Base-by-base conservation (phyloP, 64 coral and sea anemone genomes). In the Stichodactyla mertensii region DNA sequence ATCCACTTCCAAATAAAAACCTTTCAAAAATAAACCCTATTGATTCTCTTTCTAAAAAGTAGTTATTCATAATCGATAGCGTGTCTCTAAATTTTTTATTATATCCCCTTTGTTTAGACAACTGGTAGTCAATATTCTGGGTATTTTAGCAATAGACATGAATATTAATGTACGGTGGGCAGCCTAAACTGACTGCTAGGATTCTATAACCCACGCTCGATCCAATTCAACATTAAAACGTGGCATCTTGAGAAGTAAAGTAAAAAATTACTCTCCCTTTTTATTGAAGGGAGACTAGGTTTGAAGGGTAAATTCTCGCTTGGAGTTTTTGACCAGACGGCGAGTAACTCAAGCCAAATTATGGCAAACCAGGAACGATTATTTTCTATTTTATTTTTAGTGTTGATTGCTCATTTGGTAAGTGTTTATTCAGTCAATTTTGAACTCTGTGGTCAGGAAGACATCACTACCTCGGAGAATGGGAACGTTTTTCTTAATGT, bases 11-110 rank as follows among this genome's bases (percentile, higher is more conserved):
- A 18, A 66, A 66, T 66, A 66, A 66, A 66, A 66, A n/a, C 5
- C 62, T 66, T 23, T 66, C 20, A 66, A 22, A 66, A 66, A 20
- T 6, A 9, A 66, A 5, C 8, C 9, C 19, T 22, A 66, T 66
- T 66, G 20, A 66, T 66, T 22, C 20, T 45, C 62, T 66, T 66
- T 66, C 20, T n/a, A 22, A 4, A 8, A 66, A 11, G 13, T 7
- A 66, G 62, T 66, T 66, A 66, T 66, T 66, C 62, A 66, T 66
- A 66, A 66, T 66, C 22, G 62, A 66, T 66, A 66, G 22, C 62
- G 14, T 61, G 59, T 61, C 59, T 61, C 19, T 22, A 23, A n/a
- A 6, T 20, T 66, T 45, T 66, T 9, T 23, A n/a, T 4, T 62
- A 9, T 66, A n/a, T 66, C 16, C 12, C 5, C 62, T 66, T 22